These are phyloP conservation scores for Notodonta ziczac DNA, from an alignment of 2,888 invertebrate genomes.

Conservation along the genomic window DNA sequence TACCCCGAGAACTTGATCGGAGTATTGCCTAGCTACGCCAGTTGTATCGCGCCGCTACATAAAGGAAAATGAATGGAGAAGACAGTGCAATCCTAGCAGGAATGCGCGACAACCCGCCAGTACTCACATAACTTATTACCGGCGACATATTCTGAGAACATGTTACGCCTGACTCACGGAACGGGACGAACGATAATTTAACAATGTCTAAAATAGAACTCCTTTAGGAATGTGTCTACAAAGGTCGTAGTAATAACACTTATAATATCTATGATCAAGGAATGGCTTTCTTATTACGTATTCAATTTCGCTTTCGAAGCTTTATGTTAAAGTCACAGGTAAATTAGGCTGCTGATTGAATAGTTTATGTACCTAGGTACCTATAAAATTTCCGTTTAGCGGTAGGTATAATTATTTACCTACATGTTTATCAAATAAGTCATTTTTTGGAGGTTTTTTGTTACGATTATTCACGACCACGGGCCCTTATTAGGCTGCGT, in stretches of 20 bases:
- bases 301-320: constrained; percentile 2
- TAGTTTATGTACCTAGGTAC: neutral
- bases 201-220: constrained; percentile 62
- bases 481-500: no score
- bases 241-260: constrained; percentile 38
- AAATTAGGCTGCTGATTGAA: neutral
- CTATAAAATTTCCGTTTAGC: neutral
- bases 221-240: constrained; percentile 54
- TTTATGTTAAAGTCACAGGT: neutral
- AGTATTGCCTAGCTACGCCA: constrained; percentile 10
- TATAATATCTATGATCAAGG: constrained; percentile 31
- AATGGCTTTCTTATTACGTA: constrained; percentile 29
- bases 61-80: constrained; percentile 43
- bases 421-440: neutral
- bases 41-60: constrained; percentile 14
- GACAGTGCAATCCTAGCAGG: constrained; percentile 49
- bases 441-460: no score
- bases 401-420: neutral
- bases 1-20: constrained; percentile 10
- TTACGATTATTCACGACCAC: no score
- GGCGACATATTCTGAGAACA: constrained; percentile 61
- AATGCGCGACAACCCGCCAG: constrained; percentile 47
- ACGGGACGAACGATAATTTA: constrained; percentile 62
- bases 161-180: constrained; percentile 61
- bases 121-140: constrained; percentile 51